Evolutionary conservation across 2,797 vertebrate genomes (phyloP).

Genomic region (Rhinichthys osculus): DNA sequence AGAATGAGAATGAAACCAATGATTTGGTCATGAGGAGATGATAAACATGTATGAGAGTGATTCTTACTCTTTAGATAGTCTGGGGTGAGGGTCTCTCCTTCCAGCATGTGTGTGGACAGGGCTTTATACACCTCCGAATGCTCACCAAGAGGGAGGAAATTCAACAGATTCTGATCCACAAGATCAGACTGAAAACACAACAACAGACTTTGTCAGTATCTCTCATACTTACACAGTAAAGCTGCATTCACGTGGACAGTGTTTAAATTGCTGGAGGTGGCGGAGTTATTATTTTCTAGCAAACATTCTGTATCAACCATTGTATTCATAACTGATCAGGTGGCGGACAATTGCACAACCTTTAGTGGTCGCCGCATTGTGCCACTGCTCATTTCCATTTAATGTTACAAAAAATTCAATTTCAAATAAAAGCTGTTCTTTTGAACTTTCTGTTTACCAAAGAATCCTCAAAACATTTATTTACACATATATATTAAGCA

Average conservation of each 20-base stretch:
- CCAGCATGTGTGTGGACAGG: conserved; percentile 90
- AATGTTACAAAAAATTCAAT: neutral
- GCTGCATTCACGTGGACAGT: neutral
- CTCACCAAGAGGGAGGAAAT: conserved; percentile 94
- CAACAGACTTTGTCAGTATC: conserved; percentile 1
- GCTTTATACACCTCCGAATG: conserved; percentile 96
- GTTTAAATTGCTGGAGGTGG: neutral
- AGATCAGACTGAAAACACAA: conserved; percentile 83
- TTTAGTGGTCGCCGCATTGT: neutral
- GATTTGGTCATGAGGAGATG: neutral
- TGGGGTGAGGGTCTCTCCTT: conserved; percentile 89
- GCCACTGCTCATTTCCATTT: neutral
- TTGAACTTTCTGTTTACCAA: neutral
- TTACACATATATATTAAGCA: neutral
- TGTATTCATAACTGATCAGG: neutral
- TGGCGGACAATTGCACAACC: neutral
- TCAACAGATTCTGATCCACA: conserved; percentile 98
- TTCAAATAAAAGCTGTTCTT: neutral
- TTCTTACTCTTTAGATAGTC: conserved; percentile 95
- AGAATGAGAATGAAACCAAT: neutral
- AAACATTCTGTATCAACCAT: neutral
- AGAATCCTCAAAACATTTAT: neutral
- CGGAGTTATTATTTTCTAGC: neutral
- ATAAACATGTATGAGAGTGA: neutral
- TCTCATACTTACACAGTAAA: conserved; percentile 7